A percentile compares a stretch with the other conserved stretches of the same genome.
These are phyloP conservation scores for Rhagoletis pomonella DNA, from an alignment of 1,140 invertebrate species.

Conservation along the genomic window DNA sequence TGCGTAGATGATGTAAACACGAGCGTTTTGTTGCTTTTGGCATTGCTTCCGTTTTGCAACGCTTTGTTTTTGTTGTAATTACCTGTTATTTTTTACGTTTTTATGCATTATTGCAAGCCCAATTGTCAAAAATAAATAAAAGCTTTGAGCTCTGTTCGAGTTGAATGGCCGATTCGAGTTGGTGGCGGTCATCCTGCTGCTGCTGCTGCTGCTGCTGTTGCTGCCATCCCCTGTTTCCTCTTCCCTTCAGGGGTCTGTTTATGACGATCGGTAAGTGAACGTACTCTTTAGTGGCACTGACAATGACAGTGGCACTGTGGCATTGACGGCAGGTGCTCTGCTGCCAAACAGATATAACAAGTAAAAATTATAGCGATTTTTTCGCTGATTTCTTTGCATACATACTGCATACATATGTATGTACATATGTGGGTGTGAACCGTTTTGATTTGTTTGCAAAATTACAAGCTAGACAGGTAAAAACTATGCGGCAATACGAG, in stretches of 20 bases:
- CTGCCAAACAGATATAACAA: constrained; percentile 1
- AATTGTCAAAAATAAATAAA: constrained; percentile 39
- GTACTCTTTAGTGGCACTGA: constrained; percentile 29
- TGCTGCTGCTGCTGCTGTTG: neutral
- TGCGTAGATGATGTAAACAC: no score
- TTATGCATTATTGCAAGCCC: neutral
- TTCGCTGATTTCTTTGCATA: constrained; percentile 1
- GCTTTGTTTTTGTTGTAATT: constrained; percentile 37
- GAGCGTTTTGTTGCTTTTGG: constrained; percentile 8
- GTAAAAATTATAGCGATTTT: constrained; percentile 15
- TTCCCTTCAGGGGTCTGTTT: neutral
- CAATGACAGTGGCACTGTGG: constrained; percentile 30
- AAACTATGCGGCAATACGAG: no score
- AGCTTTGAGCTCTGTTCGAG: constrained; percentile 14
- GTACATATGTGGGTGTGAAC: neutral
- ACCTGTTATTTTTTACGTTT: neutral
- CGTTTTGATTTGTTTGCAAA: neutral
- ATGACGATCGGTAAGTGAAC: neutral
- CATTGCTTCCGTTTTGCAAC: constrained; percentile 25
- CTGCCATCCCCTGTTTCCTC: neutral
- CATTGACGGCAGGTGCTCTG: constrained; percentile 16
- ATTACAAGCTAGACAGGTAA: neutral
- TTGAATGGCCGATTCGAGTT: constrained; percentile 43
- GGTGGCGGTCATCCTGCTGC: constrained; percentile 37
- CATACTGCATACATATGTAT: neutral